Conservation (phyloP, 2,113 vertebrate species). For the Caranx melampygus region DNA sequence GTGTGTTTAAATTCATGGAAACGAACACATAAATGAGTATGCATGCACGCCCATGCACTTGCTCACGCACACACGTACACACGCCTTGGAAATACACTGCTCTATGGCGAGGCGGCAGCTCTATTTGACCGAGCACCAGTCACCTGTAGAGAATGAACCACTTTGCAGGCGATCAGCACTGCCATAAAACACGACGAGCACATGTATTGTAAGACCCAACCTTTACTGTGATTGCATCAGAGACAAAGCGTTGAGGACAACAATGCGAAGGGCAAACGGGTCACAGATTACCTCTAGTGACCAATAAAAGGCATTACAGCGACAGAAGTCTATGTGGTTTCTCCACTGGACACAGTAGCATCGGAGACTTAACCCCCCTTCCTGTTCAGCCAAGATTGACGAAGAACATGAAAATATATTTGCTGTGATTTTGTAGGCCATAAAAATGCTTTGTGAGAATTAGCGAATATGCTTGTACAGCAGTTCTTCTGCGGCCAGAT, state of each 20-base stretch:
- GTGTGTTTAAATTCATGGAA: constrained; percentile 38
- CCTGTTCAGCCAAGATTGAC: constrained; percentile 61
- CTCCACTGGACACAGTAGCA: not conserved
- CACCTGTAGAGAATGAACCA: constrained; percentile 72
- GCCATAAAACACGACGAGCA: constrained; percentile 57
- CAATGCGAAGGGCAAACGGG: constrained; percentile 57
- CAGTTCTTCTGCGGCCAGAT: constrained; percentile 41
- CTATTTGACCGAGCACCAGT: constrained; percentile 61
- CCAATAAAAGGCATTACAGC: constrained; percentile 53
- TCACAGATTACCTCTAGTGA: constrained; percentile 53
- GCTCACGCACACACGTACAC: not conserved
- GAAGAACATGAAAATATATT: constrained; percentile 69
- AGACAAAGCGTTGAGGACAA: constrained; percentile 35
- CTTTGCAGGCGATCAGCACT: constrained; percentile 54
- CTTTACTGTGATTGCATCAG: constrained; percentile 50
- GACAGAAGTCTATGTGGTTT: not conserved
- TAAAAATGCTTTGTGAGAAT: constrained; percentile 72
- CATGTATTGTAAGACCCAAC: constrained; percentile 33
- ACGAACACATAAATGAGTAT: constrained; percentile 14
- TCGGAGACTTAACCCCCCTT: constrained; percentile 7
- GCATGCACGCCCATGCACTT: not conserved
- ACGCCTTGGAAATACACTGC: not conserved
- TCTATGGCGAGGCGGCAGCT: constrained; percentile 1
- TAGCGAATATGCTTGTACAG: constrained; percentile 67
- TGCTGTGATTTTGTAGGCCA: constrained; percentile 61